Base-by-base conservation (phyloP, 1,140 invertebrate genomes). In the Aleiodes sp. region DNA sequence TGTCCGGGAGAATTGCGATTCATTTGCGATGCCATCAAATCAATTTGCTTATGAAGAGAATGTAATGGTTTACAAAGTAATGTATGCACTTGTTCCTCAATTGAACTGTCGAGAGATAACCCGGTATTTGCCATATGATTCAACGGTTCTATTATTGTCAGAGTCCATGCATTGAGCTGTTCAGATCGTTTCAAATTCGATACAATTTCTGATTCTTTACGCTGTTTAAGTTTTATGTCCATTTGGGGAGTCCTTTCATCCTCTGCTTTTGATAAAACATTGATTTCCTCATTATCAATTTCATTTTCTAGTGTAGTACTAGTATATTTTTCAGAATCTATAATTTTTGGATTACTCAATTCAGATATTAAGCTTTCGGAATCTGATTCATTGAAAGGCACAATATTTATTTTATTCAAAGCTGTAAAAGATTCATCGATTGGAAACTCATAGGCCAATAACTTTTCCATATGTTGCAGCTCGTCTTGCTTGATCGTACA, bases 11-110 rank as follows among this genome's bases (percentile, higher is more conserved):
- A 66, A 41, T 80, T n/a, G n/a, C n/a, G 72, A 46, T 70, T 68
- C 35, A 84, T 75, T 41, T 84, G 77, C 0, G 64, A 73, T 57
- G 79, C 73, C 0, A 80, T 68, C 19, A 80, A 28, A 4, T 77
- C 72, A 24, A 86, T 79, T 52, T 84, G 83, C 31, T 83, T 81
- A 9, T 75, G 73, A 7, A 86, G 73, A n/a, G 77, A 76, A 67
- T 82, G 75, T 16, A 84, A 64, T 6, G 82, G 80, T 28, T 76
- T 76, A 7, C 72, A 74, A 4, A 84, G 73, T 10, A 76, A 14
- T 65, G 72, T 43, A 10, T 76, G 73, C 1, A 74, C 65, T 7
- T 39, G 8, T 43, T 72, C 39, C 26, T 85, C 76, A 0, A 72
- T 61, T 2, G 75, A 70, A 21, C 77, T 56, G 37, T 81, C 75